Conservation (phyloP, 30 jellyfish, hydroid and myxozoan species). For the Sanderia malayensis region DNA sequence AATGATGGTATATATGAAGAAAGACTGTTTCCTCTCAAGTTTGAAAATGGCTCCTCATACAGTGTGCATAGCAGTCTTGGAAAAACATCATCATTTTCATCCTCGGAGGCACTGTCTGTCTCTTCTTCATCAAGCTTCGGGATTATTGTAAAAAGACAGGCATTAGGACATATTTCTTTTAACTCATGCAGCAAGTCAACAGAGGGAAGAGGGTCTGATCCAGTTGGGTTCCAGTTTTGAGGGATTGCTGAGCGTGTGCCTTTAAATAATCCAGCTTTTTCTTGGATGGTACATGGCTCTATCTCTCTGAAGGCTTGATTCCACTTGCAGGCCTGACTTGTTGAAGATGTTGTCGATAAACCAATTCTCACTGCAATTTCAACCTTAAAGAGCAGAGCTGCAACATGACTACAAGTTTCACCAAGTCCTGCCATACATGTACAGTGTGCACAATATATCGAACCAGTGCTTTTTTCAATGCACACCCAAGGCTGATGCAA, state of each 20-base stretch:
- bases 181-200: not conserved
- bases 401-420: conserved; percentile 56
- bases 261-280: not conserved
- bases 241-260: not conserved
- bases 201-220: too few species aligned
- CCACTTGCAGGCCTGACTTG: conserved; percentile 36
- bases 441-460: too few species aligned
- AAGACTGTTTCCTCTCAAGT: not conserved
- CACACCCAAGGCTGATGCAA: conserved; percentile 2
- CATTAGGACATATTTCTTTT: not conserved
- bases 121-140: not conserved
- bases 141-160: not conserved
- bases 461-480: not conserved
- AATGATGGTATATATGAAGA: not conserved
- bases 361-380: conserved; percentile 52
- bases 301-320: conserved; percentile 25
- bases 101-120: not conserved
- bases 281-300: not conserved
- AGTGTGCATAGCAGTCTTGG: not conserved
- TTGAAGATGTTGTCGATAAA: not conserved
- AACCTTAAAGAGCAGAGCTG: conserved; percentile 22
- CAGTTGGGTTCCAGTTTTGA: too few species aligned
- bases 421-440: conserved; percentile 42
- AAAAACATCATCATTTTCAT: not conserved
- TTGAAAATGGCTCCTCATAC: not conserved